Evolutionary conservation across 1,140 invertebrate species (phyloP), one percentile per base, ranked within the genome.

Genomic region (Halictus rubicundus): DNA sequence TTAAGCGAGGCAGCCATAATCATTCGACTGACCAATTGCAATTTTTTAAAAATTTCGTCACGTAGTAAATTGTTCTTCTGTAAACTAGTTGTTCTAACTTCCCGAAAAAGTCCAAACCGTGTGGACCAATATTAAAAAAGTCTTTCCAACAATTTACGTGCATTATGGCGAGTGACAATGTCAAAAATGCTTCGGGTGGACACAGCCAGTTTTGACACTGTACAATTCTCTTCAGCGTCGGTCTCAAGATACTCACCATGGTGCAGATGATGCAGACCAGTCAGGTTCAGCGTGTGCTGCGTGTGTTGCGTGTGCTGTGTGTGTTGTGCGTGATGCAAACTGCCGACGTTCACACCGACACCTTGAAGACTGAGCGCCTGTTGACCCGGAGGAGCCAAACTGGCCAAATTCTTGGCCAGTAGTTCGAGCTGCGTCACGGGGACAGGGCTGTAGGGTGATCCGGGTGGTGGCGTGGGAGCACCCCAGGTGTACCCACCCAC

Each of bases 361-460:
- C 92, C 90, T 83, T 92, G 92, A 52, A 92, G 91, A 39, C 91
- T 91, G 65, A 92, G 85, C 59, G 91, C 87, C 82, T 92, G 92
- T 75, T 92, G 91, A 46, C 89, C 88, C n/a, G 89, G 83, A 7
- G 92, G 90, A 66, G 91, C 86, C 32, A 92, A 80, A 73, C 86
- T 92, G 77, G 92, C 91, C 70, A 92, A 82, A 89, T 92, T 92
- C 88, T 94, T 94, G 39, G 94, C 91, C 63, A 95, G 90, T 68
- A 95, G 90, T 83, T 95, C 95, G 71, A 95, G 92, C 89, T 95
- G 95, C 49, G 94, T 92, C 71, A 94, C 93, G 23, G 94, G 94
- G 76, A 95, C 94, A n/a, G 95, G 95, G 68, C 95, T 95, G 90
- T 95, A 95, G 16, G 95, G 95, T n/a, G 95, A 95, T 66, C 95